Percentiles rank a stretch among this genome's conserved stretches.
Evolutionary conservation across 2,113 vertebrate genomes (phyloP).

Genomic region (Nyctereutes procyonoides): DNA sequence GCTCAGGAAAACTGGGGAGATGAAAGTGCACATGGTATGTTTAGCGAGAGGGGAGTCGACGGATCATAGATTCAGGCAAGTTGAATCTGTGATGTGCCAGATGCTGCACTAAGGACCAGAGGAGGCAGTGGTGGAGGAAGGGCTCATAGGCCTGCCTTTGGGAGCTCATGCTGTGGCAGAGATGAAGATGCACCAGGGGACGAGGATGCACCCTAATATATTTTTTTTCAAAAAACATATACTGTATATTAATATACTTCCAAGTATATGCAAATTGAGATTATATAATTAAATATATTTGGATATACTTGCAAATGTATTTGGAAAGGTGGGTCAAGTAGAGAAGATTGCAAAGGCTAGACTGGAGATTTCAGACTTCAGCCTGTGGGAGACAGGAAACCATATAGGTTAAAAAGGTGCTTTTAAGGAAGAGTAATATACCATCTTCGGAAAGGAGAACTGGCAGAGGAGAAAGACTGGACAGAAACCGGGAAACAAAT

Average conservation of each 20-base stretch:
- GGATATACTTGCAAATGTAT: neutral
- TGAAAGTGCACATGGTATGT: neutral
- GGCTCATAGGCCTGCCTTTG: neutral
- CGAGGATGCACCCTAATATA: neutral
- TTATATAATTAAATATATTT: neutral
- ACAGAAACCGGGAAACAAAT: neutral
- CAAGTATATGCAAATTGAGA: neutral
- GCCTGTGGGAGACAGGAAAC: neutral
- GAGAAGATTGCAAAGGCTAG: neutral
- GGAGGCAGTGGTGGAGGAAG: neutral
- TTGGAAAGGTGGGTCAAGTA: neutral
- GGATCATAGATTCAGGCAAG: neutral
- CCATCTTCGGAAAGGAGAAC: neutral
- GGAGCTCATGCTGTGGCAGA: neutral
- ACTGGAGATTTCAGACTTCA: neutral
- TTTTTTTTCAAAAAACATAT: neutral
- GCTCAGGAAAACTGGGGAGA: neutral
- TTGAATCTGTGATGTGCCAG: neutral
- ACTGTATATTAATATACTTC: neutral
- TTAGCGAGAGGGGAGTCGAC: neutral
- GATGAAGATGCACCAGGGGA: neutral
- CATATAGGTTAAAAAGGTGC: neutral
- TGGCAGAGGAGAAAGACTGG: neutral
- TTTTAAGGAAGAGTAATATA: neutral
- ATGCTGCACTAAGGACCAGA: neutral